These are phyloP conservation scores for Sylvietta virens DNA, from an alignment of 2,113 vertebrate genomes.

Conservation along the genomic window DNA sequence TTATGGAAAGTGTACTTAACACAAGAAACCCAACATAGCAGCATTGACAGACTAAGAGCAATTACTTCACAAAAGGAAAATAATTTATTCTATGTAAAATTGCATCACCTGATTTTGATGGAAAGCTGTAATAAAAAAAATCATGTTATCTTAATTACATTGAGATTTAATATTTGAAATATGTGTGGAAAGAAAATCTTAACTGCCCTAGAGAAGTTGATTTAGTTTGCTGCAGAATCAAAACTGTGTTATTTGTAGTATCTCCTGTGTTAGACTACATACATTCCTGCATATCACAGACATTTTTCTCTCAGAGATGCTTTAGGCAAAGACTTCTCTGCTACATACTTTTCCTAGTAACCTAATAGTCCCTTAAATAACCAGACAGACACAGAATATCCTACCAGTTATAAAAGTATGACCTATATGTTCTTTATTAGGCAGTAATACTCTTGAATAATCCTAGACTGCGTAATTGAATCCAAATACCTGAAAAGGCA, in stretches of 20 bases:
- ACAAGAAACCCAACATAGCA: neutral
- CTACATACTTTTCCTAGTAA: neutral
- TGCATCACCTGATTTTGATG: neutral
- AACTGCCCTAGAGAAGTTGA: neutral
- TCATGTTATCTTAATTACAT: neutral
- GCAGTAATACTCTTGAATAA: neutral
- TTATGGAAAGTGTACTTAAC: neutral
- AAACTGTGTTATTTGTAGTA: neutral
- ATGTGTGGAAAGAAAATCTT: neutral
- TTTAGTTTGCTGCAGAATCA: neutral
- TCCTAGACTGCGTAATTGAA: neutral
- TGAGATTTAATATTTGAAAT: neutral
- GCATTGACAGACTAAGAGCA: neutral
- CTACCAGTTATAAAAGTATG: neutral
- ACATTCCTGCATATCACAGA: neutral
- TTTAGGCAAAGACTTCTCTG: neutral
- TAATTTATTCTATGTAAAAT: neutral
- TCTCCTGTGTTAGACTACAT: neutral
- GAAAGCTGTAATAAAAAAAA: neutral
- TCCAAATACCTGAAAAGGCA: neutral
- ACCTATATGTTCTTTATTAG: neutral
- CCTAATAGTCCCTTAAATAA: neutral
- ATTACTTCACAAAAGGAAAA: neutral
- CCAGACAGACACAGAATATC: neutral
- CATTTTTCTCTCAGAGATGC: neutral